Conservation (phyloP, 1,140 invertebrate species). For the Macrobrachium rosenbergii region DNA sequence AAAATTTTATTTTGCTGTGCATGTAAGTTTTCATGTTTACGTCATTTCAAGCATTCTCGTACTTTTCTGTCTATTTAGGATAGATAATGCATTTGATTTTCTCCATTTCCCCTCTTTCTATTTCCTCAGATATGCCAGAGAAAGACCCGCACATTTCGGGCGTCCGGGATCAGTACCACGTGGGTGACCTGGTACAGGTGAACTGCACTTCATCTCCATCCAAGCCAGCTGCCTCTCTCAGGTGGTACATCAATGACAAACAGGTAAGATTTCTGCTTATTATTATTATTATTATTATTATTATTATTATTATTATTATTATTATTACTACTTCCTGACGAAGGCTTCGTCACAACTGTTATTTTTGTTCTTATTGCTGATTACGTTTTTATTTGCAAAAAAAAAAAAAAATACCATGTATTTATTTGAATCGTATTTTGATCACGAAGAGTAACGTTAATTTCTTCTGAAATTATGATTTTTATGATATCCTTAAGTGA, state of each 20-base stretch:
- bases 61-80: not conserved
- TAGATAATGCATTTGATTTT: not conserved
- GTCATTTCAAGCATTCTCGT: not conserved
- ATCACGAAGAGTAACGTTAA: too few species aligned
- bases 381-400: too few species aligned
- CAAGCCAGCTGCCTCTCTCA: constrained; percentile 85
- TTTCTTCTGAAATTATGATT: too few species aligned
- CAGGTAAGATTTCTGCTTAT: constrained; percentile 74
- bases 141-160: constrained; percentile 85
- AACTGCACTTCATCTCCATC: constrained; percentile 87
- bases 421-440: too few species aligned
- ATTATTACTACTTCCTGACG: too few species aligned
- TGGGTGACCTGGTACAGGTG: constrained; percentile 84
- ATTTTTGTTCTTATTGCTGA: too few species aligned
- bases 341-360: too few species aligned
- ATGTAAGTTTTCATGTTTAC: too few species aligned
- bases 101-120: not conserved
- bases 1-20: too few species aligned
- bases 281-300: not conserved
- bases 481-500: too few species aligned
- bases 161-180: constrained; percentile 82
- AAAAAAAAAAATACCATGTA: too few species aligned
- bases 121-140: constrained; percentile 80
- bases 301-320: too few species aligned
- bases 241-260: constrained; percentile 90